Conservation (phyloP, 2,888 invertebrate genomes). For the Cephonodes hylas region DNA sequence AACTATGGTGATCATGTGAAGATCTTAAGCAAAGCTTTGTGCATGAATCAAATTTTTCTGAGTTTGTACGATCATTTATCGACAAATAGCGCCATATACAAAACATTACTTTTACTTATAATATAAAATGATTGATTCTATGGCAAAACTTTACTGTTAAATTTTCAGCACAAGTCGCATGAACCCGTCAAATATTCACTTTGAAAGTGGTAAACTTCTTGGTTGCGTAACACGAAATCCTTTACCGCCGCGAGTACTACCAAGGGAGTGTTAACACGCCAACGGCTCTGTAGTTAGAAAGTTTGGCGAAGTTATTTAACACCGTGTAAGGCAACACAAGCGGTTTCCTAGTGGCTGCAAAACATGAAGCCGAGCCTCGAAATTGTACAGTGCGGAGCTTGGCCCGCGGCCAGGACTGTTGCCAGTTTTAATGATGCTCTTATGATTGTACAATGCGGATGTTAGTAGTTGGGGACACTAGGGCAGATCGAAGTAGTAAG, state of each 20-base stretch:
- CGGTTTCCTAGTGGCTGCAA: background rate
- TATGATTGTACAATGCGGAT: background rate
- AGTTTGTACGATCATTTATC: no score
- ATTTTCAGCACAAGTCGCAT: background rate
- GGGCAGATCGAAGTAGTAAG: background rate
- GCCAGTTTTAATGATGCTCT: background rate
- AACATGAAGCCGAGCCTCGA: background rate
- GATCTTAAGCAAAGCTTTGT: no score
- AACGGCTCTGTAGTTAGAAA: background rate
- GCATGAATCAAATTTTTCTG: no score
- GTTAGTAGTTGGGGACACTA: background rate
- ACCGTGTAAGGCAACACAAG: background rate
- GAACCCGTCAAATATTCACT: background rate
- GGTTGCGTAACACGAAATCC: background rate
- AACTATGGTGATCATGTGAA: no score
- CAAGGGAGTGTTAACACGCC: slow-evolving; percentile 7
- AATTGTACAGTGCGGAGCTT: background rate
- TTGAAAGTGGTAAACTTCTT: background rate
- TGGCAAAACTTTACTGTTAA: background rate
- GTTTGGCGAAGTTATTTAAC: background rate
- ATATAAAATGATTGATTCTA: no score
- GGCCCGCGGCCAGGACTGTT: background rate
- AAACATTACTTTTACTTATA: no score
- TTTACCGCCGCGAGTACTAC: background rate
- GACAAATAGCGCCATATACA: no score